Evolutionary conservation across 2,113 vertebrate genomes (phyloP).

Genomic region (Theristicus caerulescens): DNA sequence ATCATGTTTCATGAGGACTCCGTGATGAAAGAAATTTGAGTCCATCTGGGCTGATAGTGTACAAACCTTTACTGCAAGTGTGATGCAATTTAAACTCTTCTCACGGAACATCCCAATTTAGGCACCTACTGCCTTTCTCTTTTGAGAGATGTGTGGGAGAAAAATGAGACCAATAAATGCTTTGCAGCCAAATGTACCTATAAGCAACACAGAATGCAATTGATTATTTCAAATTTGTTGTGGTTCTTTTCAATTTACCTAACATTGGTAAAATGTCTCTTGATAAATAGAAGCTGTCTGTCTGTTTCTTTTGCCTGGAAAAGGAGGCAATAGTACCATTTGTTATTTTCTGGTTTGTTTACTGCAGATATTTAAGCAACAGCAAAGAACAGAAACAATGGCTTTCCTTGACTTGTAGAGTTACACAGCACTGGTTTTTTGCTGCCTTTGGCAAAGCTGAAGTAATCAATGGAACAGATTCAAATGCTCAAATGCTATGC

Average conservation of each 20-base stretch:
- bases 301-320: background rate
- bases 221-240: background rate
- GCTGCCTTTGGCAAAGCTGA: background rate
- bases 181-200: background rate
- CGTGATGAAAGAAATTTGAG: background rate
- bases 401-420: background rate
- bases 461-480: constrained; percentile 23
- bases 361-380: background rate
- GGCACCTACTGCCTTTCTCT: background rate
- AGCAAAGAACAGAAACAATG: background rate
- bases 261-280: background rate
- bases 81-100: background rate
- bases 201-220: background rate
- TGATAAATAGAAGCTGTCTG: constrained; percentile 1
- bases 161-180: background rate
- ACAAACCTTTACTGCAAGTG: background rate
- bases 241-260: background rate
- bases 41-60: background rate
- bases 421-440: background rate
- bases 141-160: background rate
- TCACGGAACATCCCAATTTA: background rate
- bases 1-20: fast-evolving
- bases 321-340: background rate
- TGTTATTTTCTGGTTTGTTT: constrained; percentile 42
- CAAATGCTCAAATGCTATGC: background rate